Evolutionary conservation across 2,113 vertebrate genomes (phyloP).

Genomic region (Nyctibius bracteatus): DNA sequence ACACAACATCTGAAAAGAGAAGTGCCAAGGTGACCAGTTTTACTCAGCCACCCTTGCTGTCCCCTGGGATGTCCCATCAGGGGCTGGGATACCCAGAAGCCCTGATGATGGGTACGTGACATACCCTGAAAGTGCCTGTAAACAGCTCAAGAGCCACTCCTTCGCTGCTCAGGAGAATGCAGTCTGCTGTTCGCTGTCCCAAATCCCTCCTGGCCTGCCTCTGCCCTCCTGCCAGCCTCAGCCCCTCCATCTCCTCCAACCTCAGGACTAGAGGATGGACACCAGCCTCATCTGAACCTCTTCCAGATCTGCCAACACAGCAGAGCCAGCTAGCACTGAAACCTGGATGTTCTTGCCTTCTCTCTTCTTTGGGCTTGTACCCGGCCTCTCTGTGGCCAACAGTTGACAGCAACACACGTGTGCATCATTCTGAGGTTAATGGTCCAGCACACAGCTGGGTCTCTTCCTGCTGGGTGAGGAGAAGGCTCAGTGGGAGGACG

Average conservation of each 20-base stretch:
- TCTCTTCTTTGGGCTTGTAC: not conserved
- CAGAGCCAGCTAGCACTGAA: not conserved
- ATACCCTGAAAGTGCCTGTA: not conserved
- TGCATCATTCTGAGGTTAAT: not conserved
- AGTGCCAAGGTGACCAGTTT: rapidly evolving
- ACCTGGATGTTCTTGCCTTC: not conserved
- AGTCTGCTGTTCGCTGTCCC: not conserved
- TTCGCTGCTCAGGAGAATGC: not conserved
- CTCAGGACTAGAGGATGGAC: not conserved
- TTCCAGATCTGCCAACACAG: not conserved
- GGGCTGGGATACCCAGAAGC: not conserved
- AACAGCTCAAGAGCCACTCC: not conserved
- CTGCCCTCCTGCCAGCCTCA: not conserved
- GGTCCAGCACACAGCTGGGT: not conserved
- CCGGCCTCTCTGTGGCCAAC: not conserved
- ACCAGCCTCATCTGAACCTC: not conserved
- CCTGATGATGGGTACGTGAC: not conserved
- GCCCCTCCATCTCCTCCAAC: not conserved
- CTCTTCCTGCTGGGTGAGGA: not conserved
- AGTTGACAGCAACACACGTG: rapidly evolving
- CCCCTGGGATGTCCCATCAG: not conserved
- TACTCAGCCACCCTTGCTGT: not conserved
- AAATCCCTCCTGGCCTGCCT: not conserved
- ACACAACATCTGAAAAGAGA: not conserved
- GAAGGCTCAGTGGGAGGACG: not conserved